Base-by-base conservation (phyloP, 2,113 vertebrate species). In the Plestiodon gilberti region DNA sequence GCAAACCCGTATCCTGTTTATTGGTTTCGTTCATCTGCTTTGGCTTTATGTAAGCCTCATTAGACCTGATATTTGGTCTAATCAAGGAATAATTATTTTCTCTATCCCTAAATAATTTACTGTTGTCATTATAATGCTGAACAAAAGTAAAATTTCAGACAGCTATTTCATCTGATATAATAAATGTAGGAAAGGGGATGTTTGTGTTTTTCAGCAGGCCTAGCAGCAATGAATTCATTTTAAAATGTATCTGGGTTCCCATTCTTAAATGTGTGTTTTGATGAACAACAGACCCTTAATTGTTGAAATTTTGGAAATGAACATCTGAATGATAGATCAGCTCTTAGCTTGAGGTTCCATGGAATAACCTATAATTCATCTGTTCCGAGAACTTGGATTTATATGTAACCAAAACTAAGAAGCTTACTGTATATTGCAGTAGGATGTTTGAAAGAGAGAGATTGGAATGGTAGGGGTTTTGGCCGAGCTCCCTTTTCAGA, bases 401-500 rank as follows among this genome's bases (percentile, higher is more conserved):
- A 75, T 81, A 71, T 10, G 81, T 81, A 93, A 83, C 93, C 88
- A 93, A 94, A 95, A 82, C 84, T 57, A 90, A 90, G 67, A 83
- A 91, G 91, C 93, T 95, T 94, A n/a, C n/a, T n/a, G n/a, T n/a
- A 90, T 92, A 95, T 89, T 96, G 84, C 91, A 95, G 89, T 93
- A 88, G 94, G 92, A 94, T 95, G 87, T 96, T 95, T 93, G 93
- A 95, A 96, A 92, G 92, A 96, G 92, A 95, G 94, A 94, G 93
- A 90, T 92, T 97, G 94, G 95, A 95, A 95, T 94, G 92, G 93
- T 88, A 94, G 90, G 93, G 87, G 93, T 95, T 93, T 96, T 97
- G 96, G 97, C 97, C 93, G 93, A 89, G 92, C 95, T 95, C 95
- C 96, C 94, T 96, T 95, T 96, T 96, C 95, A 96, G 92, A 96